Evolutionary conservation across 2,888 invertebrate species (phyloP), one percentile per base, ranked within the genome.

Genomic region (Drosophila prolongata): DNA sequence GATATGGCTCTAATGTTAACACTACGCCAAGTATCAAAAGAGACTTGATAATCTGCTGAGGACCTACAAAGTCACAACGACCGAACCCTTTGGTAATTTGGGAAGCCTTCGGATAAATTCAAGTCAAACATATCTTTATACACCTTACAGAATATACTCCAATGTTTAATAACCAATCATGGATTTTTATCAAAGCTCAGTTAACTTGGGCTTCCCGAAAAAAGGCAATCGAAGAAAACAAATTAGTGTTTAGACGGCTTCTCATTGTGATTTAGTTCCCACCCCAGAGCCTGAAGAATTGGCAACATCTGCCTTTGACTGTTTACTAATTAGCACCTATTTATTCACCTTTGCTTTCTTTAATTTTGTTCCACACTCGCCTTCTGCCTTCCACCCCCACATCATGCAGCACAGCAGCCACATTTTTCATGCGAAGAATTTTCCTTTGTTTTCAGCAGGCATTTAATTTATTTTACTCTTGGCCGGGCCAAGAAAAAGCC

Each of bases 401-500:
- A 34, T 13, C 44, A 49, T 53, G 14, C 24, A 24, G 57, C 60
- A 67, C 24, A 8, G 8, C 30, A 30, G 58, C 50, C 62, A 54
- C 72, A 72, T 80, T 83, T 80, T 75, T 77, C 67, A 68, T 59
- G 24, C 19, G 16, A 65, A 59, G 78, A 80, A 83, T 87, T 87
- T 80, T 57, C 60, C 67, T 87, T 83, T 84, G 83, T 82, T 86
- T 82, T 61, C 37, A 50, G 62, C 76, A 76, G 76, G 81, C 85
- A 81, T 84, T 89, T 84, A 73, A 85, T 84, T 84, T 87, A 87
- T 89, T 81, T 89, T 70, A 13, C 38, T 46, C 49, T 24, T 58
- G 76, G 53, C 65, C 59, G 42, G 53, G 55, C 56, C 52, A 68
- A 82, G 59, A 61, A 61, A 65, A 55, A 50, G 35, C 59, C 37